These are phyloP conservation scores for Petaurus breviceps DNA, from an alignment of 2,113 vertebrate species.

Conservation along the genomic window DNA sequence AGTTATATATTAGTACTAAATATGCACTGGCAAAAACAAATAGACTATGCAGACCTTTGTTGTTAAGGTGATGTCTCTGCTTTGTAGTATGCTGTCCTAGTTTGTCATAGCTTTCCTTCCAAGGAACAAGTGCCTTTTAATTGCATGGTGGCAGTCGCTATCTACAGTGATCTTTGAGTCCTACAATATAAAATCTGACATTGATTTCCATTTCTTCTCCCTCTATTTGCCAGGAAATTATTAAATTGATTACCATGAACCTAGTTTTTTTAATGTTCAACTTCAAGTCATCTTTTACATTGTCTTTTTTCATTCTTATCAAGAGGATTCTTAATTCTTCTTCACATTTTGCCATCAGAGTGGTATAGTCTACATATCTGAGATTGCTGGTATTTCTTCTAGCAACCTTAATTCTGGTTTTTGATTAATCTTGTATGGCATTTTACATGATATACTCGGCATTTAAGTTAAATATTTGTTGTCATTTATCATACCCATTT, in stretches of 20 bases:
- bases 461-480: neutral
- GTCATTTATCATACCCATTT: neutral
- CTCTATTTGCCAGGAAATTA: neutral
- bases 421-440: too few species aligned
- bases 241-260: too few species aligned
- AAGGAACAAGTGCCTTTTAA: neutral
- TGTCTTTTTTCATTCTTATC: neutral
- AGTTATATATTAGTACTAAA: neutral
- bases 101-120: neutral
- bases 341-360: too few species aligned
- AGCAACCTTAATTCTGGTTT: too few species aligned
- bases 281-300: neutral
- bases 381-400: too few species aligned
- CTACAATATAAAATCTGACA: neutral
- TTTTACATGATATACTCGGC: too few species aligned
- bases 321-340: too few species aligned
- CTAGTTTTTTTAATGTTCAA: neutral
- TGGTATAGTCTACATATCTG: too few species aligned
- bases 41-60: neutral
- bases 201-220: neutral
- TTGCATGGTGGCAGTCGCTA: neutral
- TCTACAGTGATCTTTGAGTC: neutral
- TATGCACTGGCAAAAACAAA: neutral
- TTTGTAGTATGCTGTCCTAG: too few species aligned
- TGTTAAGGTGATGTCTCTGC: neutral